Evolutionary conservation across 2,888 invertebrate genomes (phyloP).

Genomic region (Conomelus anceps): DNA sequence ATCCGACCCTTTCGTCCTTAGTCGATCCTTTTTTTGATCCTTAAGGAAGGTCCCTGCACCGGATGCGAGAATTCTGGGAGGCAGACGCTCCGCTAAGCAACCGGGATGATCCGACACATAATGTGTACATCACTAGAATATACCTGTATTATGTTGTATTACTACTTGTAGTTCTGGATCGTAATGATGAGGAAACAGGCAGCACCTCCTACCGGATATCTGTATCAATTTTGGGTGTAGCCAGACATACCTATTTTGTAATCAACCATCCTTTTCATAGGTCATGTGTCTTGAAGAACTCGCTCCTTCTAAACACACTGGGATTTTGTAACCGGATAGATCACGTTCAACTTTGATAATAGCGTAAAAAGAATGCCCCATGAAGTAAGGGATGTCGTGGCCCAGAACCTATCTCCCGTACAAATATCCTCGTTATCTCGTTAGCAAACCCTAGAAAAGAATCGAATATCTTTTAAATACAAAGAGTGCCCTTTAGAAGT

Average conservation of each 20-base stretch:
- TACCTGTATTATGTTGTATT: neutral
- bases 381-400: no score
- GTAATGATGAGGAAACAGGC: neutral
- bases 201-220: neutral
- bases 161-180: neutral
- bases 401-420: no score
- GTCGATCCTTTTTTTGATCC: neutral
- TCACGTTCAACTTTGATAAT: neutral
- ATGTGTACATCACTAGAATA: neutral
- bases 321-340: neutral
- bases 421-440: no score
- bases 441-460: no score
- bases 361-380: neutral
- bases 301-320: no score
- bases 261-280: neutral
- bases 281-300: no score
- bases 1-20: neutral
- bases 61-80: neutral
- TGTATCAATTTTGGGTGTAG: neutral
- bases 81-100: neutral
- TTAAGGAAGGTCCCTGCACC: neutral
- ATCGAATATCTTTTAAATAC: no score
- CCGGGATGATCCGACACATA: neutral
- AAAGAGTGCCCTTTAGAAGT: no score
- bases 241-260: neutral